A percentile compares a stretch with the other conserved stretches of the same genome.
These are phyloP conservation scores for Fratercula arctica DNA, from an alignment of 2,797 vertebrate genomes.

Conservation along the genomic window DNA sequence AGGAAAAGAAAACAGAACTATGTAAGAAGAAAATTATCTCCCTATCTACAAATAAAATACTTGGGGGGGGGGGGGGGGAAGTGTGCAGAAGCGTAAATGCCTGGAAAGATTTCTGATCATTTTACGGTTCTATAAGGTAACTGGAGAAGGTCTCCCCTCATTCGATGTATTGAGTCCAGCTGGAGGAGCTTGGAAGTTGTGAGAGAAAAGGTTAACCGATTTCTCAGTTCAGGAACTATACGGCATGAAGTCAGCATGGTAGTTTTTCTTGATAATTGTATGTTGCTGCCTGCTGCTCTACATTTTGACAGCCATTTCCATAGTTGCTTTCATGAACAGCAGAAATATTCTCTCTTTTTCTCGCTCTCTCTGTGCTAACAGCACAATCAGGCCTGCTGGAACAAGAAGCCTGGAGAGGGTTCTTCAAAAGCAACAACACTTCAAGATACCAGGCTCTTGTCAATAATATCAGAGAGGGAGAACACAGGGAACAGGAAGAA, in stretches of 20 bases:
- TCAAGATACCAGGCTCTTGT: constrained; percentile 72
- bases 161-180: constrained; percentile 44
- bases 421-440: constrained; percentile 81
- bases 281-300: constrained; percentile 81
- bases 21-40: not conserved
- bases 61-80: not conserved
- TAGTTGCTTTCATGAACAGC: constrained; percentile 80
- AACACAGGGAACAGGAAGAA: constrained; percentile 62
- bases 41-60: not conserved
- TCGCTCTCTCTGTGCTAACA: constrained; percentile 77
- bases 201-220: constrained; percentile 78
- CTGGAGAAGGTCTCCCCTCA: constrained; percentile 21
- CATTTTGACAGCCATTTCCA: constrained; percentile 83
- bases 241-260: constrained; percentile 76
- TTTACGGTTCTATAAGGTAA: not conserved
- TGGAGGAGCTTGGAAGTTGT: constrained; percentile 77
- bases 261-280: constrained; percentile 84
- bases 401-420: constrained; percentile 79
- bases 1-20: not conserved
- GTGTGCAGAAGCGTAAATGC: not conserved
- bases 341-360: constrained; percentile 81
- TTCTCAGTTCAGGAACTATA: constrained; percentile 78
- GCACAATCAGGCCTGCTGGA: constrained; percentile 78
- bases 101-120: not conserved
- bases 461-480: constrained; percentile 72